Evolutionary conservation across 2,113 vertebrate species (phyloP).

Genomic region (Turdus rufiventris): DNA sequence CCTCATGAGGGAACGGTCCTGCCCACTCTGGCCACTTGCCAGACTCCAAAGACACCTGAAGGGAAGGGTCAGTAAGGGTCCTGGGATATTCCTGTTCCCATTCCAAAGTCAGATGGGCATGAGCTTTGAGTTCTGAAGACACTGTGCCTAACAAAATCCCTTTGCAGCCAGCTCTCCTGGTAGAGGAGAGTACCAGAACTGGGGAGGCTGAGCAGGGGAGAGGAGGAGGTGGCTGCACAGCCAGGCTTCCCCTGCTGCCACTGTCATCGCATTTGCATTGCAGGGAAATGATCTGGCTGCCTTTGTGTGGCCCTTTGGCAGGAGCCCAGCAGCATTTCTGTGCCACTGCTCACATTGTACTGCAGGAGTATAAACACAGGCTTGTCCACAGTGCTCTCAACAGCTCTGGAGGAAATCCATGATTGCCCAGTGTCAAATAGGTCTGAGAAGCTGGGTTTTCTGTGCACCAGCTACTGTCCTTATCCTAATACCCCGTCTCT

Average conservation of each 20-base stretch:
- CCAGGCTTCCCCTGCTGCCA: not conserved
- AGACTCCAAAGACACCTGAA: not conserved
- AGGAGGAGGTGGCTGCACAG: not conserved
- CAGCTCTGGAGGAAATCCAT: constrained; percentile 43
- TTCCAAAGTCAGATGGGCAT: not conserved
- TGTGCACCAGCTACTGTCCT: not conserved
- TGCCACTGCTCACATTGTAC: constrained; percentile 66
- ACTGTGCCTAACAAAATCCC: not conserved
- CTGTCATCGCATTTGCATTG: not conserved
- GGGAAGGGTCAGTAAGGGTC: not conserved
- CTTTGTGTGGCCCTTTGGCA: constrained; percentile 47
- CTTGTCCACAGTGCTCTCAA: not conserved
- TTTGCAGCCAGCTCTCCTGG: not conserved
- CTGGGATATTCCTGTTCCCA: not conserved
- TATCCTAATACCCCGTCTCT: not conserved
- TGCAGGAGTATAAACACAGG: constrained; percentile 44
- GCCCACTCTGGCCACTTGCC: constrained; percentile 39
- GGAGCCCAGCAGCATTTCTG: constrained; percentile 48
- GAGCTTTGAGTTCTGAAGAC: not conserved
- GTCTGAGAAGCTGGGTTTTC: not conserved
- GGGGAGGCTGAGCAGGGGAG: not conserved
- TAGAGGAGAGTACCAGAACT: not conserved
- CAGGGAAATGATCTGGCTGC: constrained; percentile 25
- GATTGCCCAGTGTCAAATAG: not conserved
- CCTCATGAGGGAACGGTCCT: not conserved